Conservation (phyloP, 1,140 invertebrate species). For the Diorhabda sublineata region DNA sequence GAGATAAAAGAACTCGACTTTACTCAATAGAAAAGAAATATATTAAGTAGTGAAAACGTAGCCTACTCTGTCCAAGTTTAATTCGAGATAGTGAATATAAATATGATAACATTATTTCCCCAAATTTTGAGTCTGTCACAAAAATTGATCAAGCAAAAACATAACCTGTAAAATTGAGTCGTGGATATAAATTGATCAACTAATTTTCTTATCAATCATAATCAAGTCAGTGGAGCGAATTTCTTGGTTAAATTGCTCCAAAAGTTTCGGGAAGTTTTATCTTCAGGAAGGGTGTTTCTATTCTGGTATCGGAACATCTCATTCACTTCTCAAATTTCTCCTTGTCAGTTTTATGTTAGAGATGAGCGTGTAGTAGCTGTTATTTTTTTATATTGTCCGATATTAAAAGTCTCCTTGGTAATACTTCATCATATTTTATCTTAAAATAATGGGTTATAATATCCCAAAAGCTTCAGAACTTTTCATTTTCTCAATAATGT, state of each 20-base stretch:
- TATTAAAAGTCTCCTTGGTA: too few relatives aligned
- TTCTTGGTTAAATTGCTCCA: constrained; percentile 42
- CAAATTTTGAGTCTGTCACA: neutral
- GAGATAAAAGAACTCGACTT: too few relatives aligned
- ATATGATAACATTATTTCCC: too few relatives aligned
- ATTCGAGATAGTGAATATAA: too few relatives aligned
- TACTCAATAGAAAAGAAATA: too few relatives aligned
- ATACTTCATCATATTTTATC: too few relatives aligned
- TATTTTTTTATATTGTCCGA: neutral
- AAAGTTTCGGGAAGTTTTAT: constrained; percentile 38
- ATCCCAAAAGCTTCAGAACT: too few relatives aligned
- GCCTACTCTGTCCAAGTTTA: too few relatives aligned
- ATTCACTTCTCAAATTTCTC: constrained; percentile 37
- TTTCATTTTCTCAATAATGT: too few relatives aligned
- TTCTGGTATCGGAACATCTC: constrained; percentile 45
- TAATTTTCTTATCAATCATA: constrained; percentile 46
- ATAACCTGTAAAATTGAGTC: constrained; percentile 1
- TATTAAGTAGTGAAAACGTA: too few relatives aligned
- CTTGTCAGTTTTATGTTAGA: constrained; percentile 21
- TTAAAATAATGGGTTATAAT: too few relatives aligned
- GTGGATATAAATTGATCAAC: constrained; percentile 18
- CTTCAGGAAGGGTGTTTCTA: constrained; percentile 40
- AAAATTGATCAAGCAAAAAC: neutral
- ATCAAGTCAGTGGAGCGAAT: constrained; percentile 43
- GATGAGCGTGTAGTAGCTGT: neutral